These are phyloP conservation scores for Istiophorus platypterus DNA, from an alignment of 2,113 vertebrate genomes.

Conservation along the genomic window DNA sequence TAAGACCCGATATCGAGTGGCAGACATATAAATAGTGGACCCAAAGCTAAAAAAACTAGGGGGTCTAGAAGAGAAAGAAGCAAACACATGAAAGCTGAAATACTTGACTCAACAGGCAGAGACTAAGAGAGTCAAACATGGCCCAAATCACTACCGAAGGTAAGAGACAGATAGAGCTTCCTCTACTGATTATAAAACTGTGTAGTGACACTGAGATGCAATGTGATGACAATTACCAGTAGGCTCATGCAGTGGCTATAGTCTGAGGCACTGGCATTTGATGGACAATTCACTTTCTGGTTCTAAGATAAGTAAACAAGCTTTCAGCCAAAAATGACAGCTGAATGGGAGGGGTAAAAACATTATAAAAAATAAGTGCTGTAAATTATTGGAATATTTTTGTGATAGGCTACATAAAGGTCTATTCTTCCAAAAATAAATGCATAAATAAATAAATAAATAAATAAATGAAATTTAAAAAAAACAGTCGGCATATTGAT, in stretches of 20 bases:
- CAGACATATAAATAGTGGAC: constrained; percentile 7
- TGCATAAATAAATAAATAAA: too few relatives aligned
- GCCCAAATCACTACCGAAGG: constrained; percentile 77
- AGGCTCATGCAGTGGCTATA: background rate
- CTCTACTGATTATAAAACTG: background rate
- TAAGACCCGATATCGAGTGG: constrained; percentile 1
- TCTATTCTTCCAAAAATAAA: background rate
- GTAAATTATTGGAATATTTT: background rate
- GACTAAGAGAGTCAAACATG: constrained; percentile 66
- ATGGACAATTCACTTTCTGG: background rate
- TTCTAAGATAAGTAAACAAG: background rate
- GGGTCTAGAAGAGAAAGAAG: constrained; percentile 35
- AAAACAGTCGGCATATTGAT: background rate
- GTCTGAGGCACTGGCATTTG: background rate
- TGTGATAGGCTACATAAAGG: background rate
- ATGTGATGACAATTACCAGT: constrained; percentile 7
- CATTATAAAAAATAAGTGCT: background rate
- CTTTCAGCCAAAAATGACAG: background rate
- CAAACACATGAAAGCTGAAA: constrained; percentile 47
- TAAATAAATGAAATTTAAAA: too few relatives aligned
- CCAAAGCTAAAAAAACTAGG: constrained; percentile 23
- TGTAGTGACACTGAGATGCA: background rate
- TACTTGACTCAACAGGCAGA: constrained; percentile 49
- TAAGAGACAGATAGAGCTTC: constrained; percentile 68
- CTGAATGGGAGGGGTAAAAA: background rate